phyloP scores from a whole-genome alignment of 2,888 invertebrate genomes.

The Bunonema sp. region DNA sequence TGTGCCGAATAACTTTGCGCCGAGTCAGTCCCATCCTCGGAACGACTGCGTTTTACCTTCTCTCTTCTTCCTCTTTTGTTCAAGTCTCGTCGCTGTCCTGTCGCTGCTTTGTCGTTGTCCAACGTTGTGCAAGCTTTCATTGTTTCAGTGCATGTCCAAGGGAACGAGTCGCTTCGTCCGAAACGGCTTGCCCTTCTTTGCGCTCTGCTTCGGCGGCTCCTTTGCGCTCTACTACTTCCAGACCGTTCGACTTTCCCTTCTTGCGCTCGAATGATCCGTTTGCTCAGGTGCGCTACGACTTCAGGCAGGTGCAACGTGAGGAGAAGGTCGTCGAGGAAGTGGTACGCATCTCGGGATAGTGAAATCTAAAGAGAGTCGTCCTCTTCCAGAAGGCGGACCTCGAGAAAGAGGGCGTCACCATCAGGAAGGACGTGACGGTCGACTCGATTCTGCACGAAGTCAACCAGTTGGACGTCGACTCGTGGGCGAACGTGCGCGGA shows the following conservation, averaged over 20 bases:
- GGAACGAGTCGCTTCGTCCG: too few relatives aligned
- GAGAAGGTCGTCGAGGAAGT: conserved; percentile 21
- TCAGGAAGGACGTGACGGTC: conserved; percentile 25
- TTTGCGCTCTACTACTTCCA: conserved; percentile 36
- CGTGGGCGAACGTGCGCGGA: conserved; percentile 40
- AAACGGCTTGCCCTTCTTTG: conserved; percentile 29
- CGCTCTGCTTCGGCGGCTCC: conserved; percentile 30
- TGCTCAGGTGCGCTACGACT: conserved; percentile 29
- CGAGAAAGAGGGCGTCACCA: conserved; percentile 16
- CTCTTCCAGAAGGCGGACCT: conserved; percentile 17
- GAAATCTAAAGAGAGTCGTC: not conserved
- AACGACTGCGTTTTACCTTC: too few relatives aligned
- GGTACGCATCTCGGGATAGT: conserved; percentile 8
- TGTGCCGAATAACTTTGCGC: too few relatives aligned
- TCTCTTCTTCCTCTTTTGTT: too few relatives aligned
- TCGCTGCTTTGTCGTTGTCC: too few relatives aligned
- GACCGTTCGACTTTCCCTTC: not conserved
- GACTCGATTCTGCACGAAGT: conserved; percentile 22
- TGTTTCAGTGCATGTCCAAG: too few relatives aligned
- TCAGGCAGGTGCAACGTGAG: conserved; percentile 19
- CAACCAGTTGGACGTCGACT: conserved; percentile 27
- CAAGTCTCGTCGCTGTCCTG: too few relatives aligned
- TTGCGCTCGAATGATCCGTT: not conserved
- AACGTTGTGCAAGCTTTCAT: too few relatives aligned
- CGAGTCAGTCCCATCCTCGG: too few relatives aligned